A percentile compares a stretch with the other conserved stretches of the same genome.
phyloP scores from a whole-genome alignment of 1,140 invertebrate genomes.

The Drosophila obscura region DNA sequence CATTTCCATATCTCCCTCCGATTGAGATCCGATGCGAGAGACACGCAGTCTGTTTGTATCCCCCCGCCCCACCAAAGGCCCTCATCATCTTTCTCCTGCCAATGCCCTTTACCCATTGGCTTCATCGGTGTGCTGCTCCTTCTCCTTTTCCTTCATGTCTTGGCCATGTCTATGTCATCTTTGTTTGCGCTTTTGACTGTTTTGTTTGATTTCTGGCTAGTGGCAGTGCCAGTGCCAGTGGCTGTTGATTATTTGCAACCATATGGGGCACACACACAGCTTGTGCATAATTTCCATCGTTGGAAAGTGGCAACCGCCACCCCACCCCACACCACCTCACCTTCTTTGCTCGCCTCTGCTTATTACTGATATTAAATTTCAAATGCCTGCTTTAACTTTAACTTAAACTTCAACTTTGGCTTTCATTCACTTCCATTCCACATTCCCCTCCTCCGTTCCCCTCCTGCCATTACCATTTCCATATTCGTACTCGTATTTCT shows the following conservation, averaged over 20 bases:
- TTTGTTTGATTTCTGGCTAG: constrained; percentile 2
- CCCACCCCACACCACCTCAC: background rate
- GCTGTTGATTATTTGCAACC: too few relatives aligned
- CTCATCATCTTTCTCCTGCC: constrained; percentile 9
- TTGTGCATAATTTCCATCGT: constrained; percentile 17
- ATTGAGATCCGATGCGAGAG: constrained; percentile 12
- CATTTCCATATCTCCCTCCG: background rate
- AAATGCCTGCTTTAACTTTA: constrained; percentile 9
- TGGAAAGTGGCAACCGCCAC: constrained; percentile 24
- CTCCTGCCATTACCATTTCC: background rate
- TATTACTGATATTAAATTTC: background rate
- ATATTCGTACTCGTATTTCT: constrained; percentile 1
- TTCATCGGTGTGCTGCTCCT: background rate
- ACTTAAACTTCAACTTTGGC: constrained; percentile 3
- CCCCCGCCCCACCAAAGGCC: background rate
- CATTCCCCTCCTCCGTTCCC: too few relatives aligned
- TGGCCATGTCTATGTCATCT: constrained; percentile 6
- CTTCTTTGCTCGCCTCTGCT: too few relatives aligned
- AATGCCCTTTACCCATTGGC: constrained; percentile 27
- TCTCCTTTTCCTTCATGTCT: too few relatives aligned
- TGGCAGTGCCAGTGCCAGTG: too few relatives aligned
- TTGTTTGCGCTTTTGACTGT: constrained; percentile 13
- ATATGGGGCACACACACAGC: background rate
- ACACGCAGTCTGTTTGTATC: constrained; percentile 34
- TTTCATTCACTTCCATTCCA: background rate